phyloP scores from a whole-genome alignment of 2,888 invertebrate species.

The Choristoneura rosaceana region DNA sequence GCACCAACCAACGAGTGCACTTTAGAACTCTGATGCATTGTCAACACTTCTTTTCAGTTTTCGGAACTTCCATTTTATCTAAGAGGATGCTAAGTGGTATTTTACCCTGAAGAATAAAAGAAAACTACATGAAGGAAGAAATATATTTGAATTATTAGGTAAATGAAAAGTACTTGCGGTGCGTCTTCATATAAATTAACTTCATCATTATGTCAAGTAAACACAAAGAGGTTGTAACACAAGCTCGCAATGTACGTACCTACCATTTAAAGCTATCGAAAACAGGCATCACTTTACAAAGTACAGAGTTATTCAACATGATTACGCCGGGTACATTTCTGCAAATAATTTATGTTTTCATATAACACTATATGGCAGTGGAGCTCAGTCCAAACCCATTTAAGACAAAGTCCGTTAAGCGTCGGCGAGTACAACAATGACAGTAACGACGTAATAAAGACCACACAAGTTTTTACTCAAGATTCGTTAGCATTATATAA shows the following conservation, averaged over 20 bases:
- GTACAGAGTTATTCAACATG: not conserved
- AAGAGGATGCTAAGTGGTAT: not conserved
- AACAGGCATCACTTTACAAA: not conserved
- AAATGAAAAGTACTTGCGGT: no score
- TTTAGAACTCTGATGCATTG: slow-evolving; percentile 55
- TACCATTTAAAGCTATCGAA: not conserved
- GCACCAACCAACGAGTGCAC: slow-evolving; percentile 51
- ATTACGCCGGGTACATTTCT: slow-evolving; percentile 5
- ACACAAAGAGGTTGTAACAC: not conserved
- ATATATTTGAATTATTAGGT: not conserved
- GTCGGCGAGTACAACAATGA: slow-evolving; percentile 11
- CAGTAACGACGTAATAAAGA: slow-evolving; percentile 16
- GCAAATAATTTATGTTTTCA: slow-evolving; percentile 53
- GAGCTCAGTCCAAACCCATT: slow-evolving; percentile 13
- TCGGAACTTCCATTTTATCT: slow-evolving; percentile 36
- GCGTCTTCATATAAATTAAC: no score
- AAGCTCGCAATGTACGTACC: not conserved
- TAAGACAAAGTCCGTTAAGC: slow-evolving; percentile 10
- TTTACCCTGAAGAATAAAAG: not conserved
- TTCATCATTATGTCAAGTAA: not conserved
- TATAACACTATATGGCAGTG: slow-evolving; percentile 4
- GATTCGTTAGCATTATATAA: slow-evolving; percentile 35
- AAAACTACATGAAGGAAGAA: not conserved
- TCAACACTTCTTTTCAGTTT: slow-evolving; percentile 57
- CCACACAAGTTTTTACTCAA: slow-evolving; percentile 34